These are phyloP conservation scores for Coenonympha arcania DNA, from an alignment of 2,888 invertebrate genomes.

Conservation along the genomic window DNA sequence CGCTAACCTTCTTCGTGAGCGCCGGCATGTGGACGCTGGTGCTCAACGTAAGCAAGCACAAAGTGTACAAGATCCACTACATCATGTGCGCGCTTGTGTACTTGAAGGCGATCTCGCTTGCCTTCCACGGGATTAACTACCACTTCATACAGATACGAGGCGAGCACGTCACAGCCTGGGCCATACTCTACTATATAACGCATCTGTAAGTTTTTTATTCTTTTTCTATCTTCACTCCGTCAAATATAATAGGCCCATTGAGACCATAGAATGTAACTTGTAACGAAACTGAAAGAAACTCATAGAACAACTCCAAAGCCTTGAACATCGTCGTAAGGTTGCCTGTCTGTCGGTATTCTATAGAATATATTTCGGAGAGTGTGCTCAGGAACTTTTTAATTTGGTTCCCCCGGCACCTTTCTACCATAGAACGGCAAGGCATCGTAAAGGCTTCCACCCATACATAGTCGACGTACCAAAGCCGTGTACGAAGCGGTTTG, in stretches of 20 bases:
- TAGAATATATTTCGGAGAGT: too few species aligned
- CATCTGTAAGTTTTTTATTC: conserved; percentile 82
- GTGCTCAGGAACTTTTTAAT: too few species aligned
- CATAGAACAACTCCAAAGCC: not conserved
- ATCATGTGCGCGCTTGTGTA: conserved; percentile 96
- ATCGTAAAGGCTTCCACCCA: too few species aligned
- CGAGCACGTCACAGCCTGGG: conserved; percentile 97
- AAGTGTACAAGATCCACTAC: conserved; percentile 96
- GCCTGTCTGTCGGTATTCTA: too few species aligned
- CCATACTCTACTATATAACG: conserved; percentile 97
- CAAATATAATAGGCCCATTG: too few species aligned
- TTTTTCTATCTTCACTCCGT: not conserved
- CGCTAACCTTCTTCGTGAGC: conserved; percentile 89
- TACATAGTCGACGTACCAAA: too few species aligned
- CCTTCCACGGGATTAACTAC: conserved; percentile 95
- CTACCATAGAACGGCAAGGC: too few species aligned
- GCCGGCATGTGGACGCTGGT: conserved; percentile 94
- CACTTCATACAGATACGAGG: conserved; percentile 95
- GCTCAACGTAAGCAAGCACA: conserved; percentile 84
- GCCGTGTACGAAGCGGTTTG: too few species aligned
- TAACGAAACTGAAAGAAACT: too few species aligned
- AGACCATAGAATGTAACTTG: too few species aligned
- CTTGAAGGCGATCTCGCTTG: conserved; percentile 90
- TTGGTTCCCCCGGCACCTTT: too few species aligned
- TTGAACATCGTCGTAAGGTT: too few species aligned